These are phyloP conservation scores for Orthonychiurus folsomi DNA, from an alignment of 2,888 invertebrate genomes.

Conservation along the genomic window DNA sequence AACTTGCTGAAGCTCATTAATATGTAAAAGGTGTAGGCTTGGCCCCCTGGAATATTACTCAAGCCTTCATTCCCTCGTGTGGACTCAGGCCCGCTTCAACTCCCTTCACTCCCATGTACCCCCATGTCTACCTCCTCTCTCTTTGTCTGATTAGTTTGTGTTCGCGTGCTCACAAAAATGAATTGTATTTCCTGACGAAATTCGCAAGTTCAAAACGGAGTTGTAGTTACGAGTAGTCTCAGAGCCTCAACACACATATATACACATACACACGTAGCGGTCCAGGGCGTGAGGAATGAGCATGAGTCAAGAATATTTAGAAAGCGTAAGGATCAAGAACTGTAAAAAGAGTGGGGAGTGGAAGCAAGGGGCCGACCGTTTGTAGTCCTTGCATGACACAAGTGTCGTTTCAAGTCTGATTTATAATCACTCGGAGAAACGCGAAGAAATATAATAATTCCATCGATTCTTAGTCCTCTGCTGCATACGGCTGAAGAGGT, in stretches of 20 bases:
- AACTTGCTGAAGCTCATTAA: constrained; percentile 34
- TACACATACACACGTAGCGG: too few relatives aligned
- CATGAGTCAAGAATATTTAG: neutral
- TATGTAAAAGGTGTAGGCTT: constrained; percentile 31
- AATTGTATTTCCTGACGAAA: constrained; percentile 30
- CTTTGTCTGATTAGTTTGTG: constrained; percentile 2
- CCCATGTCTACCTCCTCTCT: neutral
- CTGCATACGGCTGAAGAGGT: neutral
- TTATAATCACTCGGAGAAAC: constrained; percentile 29
- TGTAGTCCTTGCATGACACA: constrained; percentile 21
- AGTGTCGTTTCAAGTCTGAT: constrained; percentile 27
- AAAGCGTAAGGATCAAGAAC: neutral
- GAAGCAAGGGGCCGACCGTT: neutral
- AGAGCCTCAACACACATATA: too few relatives aligned
- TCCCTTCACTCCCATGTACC: neutral
- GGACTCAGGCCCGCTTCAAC: neutral
- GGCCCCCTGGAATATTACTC: constrained; percentile 23
- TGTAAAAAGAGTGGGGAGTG: neutral
- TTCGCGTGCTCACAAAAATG: constrained; percentile 34
- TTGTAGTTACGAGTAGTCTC: neutral
- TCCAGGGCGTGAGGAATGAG: too few relatives aligned
- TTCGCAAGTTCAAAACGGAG: constrained; percentile 20
- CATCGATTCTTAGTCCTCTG: constrained; percentile 21
- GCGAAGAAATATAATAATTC: constrained; percentile 27
- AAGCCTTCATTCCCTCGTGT: constrained; percentile 1